Percentiles rank a stretch among this genome's conserved stretches.
Conservation (phyloP, 1,140 invertebrate species). For the Cotesia chilonis region DNA sequence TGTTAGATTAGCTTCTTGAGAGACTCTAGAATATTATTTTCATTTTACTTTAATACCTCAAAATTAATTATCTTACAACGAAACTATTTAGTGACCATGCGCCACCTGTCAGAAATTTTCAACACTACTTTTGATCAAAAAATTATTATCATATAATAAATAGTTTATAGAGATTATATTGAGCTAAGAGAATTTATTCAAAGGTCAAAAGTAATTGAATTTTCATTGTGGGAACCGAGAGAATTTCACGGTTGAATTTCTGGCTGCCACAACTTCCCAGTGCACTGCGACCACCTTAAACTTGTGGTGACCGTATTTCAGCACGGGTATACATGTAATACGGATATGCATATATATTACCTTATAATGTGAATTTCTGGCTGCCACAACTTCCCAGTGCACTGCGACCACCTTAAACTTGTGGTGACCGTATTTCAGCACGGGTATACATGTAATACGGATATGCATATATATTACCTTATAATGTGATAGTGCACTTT, state of each 20-base stretch:
- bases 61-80: too few species aligned
- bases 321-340: not conserved
- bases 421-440: constrained; percentile 8
- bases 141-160: too few species aligned
- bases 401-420: constrained; percentile 1
- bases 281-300: not conserved
- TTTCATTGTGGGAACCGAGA: constrained; percentile 7
- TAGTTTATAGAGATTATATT: too few species aligned
- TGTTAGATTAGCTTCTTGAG: too few species aligned
- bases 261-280: constrained; percentile 12
- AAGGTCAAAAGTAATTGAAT: constrained; percentile 21
- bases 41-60: too few species aligned
- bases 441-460: not conserved
- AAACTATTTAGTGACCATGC: too few species aligned
- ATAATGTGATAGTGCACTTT: constrained; percentile 12
- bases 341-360: not conserved
- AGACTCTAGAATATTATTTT: too few species aligned
- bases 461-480: not conserved
- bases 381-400: constrained; percentile 13
- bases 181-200: not conserved
- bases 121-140: too few species aligned
- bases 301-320: constrained; percentile 15
- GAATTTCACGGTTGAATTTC: constrained; percentile 20
- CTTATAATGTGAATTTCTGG: constrained; percentile 15
- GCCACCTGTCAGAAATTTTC: too few species aligned